Evolutionary conservation across 2,888 invertebrate species (phyloP), one percentile per base, ranked within the genome.

Genomic region (Nasonovia ribisnigri): DNA sequence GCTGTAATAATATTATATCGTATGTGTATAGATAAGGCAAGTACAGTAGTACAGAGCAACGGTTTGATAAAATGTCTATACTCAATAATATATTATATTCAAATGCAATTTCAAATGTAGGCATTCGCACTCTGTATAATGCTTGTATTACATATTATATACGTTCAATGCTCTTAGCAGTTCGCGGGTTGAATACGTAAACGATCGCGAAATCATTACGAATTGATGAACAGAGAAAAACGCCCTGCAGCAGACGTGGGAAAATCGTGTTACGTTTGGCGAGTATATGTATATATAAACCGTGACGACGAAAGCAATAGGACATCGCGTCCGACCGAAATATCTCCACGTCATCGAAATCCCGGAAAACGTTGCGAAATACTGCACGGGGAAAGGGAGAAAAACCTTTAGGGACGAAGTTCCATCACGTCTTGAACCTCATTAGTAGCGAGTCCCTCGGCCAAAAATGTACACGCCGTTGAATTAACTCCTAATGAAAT

Each of bases 401-500:
- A 51, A 24, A 42, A 88, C 88, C 57, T 89, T 57, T 46, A 10
- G n/a, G 84, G 24, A 87, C 87, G 87, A 42, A 92, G 77, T 92
- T 88, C 88, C 43, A 54, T 92, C 92, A 92, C 88, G 92, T 92
- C 36, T 42, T 16, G 88, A 36, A 87, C 88, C 48, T 92, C 88
- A 88, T 92, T 92, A 92, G 86, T 48, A 57, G 26, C 89, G 10
- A 77, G 8, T 77, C 51, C 90, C 84, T 51, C 16, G 36, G 51
- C 42, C 26, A 46, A 46, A 91, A n/a, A 90, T 54, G 60, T 60
- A 48, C 60, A 48, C 90, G 60, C 36, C 48, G 42, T 51, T 67
- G 88, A 88, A 92, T 88, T 92, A 88, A 92, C 67, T 51, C 48
- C 43, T 48, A 88, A 92, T 77, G 92, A 87, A 48, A 88, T 92